Percentiles rank a stretch among this genome's conserved stretches.
phyloP scores from a whole-genome alignment of 2,113 vertebrate genomes.

The Callipepla squamata region DNA sequence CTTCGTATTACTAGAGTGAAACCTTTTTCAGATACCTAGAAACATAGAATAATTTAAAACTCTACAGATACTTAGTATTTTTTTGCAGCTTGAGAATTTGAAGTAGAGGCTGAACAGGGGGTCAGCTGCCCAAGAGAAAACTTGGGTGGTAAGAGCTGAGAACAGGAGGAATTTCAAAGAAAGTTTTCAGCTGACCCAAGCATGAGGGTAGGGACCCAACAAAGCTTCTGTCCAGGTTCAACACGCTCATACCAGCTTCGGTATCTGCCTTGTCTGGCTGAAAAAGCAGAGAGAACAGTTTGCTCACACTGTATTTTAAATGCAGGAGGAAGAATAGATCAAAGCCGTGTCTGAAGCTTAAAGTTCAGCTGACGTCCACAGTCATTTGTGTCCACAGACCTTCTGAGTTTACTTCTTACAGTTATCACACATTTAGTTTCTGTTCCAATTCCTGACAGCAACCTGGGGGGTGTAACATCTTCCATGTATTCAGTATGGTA shows the following conservation, averaged over 20 bases:
- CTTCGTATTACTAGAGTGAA: background rate
- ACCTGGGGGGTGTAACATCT: background rate
- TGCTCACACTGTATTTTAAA: background rate
- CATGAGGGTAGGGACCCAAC: accelerated
- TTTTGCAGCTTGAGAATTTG: background rate
- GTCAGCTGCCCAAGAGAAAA: background rate
- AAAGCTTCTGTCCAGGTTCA: background rate
- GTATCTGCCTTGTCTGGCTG: background rate
- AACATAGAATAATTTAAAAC: background rate
- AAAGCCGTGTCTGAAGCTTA: background rate
- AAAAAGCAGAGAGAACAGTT: background rate
- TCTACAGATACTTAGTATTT: background rate
- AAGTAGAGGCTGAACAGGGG: background rate
- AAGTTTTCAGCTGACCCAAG: background rate
- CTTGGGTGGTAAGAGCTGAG: background rate
- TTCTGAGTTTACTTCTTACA: background rate
- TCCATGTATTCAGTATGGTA: background rate
- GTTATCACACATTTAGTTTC: background rate
- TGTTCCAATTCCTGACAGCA: background rate
- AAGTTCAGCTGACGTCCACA: background rate
- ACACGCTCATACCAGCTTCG: background rate
- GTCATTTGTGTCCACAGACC: accelerated
- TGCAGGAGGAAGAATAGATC: background rate
- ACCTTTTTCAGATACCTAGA: background rate
- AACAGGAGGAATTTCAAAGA: background rate